Percentiles rank a stretch among this genome's conserved stretches.
Evolutionary conservation across 2,113 vertebrate genomes (phyloP).

Genomic region (Microcebus lehilahytsara): DNA sequence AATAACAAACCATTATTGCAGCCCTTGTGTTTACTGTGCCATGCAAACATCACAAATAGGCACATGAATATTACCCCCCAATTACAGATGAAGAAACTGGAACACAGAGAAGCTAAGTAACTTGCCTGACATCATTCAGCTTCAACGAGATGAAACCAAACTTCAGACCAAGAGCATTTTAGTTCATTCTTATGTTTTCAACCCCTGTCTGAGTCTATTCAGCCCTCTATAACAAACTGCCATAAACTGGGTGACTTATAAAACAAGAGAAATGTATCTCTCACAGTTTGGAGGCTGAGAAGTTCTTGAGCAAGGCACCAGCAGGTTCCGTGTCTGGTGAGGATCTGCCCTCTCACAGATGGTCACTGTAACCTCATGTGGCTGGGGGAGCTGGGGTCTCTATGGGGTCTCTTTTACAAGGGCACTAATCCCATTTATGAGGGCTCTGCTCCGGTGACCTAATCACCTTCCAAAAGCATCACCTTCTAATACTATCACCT

Average conservation of each 20-base stretch:
- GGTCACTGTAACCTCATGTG: not conserved
- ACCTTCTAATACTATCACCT: not conserved
- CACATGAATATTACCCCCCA: not conserved
- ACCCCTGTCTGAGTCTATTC: not conserved
- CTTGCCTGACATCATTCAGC: not conserved
- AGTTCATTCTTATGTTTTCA: not conserved
- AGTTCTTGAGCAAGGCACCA: not conserved
- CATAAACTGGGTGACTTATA: not conserved
- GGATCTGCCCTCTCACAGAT: not conserved
- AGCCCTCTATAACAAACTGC: too few relatives aligned
- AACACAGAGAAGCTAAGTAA: not conserved
- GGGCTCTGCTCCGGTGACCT: not conserved
- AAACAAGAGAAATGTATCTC: not conserved
- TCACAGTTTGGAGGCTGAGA: not conserved
- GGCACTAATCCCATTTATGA: not conserved
- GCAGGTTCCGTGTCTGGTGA: not conserved
- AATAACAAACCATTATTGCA: not conserved
- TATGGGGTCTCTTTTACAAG: not conserved
- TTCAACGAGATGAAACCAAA: not conserved
- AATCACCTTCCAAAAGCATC: not conserved
- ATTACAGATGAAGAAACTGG: not conserved
- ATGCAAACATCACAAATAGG: not conserved
- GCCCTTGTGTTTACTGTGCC: not conserved
- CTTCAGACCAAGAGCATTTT: not conserved
- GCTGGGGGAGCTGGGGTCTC: not conserved